Conservation (phyloP, 2,113 vertebrate species). For the Anoura caudifer region DNA sequence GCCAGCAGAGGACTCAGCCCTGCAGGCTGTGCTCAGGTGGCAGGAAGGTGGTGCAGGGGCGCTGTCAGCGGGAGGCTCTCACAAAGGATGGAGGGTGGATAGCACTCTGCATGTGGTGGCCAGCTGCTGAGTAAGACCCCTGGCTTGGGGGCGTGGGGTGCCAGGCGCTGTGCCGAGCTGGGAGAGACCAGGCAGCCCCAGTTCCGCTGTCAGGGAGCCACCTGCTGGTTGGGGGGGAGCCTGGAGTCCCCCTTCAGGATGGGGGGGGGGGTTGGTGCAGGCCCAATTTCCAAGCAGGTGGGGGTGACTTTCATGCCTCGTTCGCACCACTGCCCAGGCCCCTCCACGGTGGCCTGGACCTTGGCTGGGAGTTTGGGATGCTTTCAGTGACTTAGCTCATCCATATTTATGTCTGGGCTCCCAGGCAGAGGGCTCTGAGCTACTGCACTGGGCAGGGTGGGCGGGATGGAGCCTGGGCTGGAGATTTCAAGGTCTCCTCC, state of each 20-base stretch:
- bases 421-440: neutral
- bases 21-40: fast-evolving
- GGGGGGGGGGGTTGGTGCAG: neutral
- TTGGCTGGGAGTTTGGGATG: neutral
- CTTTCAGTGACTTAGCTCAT: neutral
- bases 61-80: neutral
- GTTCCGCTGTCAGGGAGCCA: neutral
- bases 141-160: neutral
- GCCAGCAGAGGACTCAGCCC: fast-evolving
- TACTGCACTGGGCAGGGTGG: neutral
- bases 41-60: fast-evolving
- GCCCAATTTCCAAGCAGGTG: neutral
- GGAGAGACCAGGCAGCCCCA: fast-evolving
- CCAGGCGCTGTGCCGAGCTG: neutral
- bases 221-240: neutral
- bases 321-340: neutral
- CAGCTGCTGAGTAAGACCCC: neutral
- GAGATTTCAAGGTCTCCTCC: neutral
- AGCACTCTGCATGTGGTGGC: too few relatives aligned
- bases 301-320: neutral
- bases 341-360: neutral
- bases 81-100: neutral
- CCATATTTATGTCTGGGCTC: neutral
- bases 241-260: neutral
- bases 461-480: neutral